phyloP scores from a whole-genome alignment of 2,888 invertebrate species.

The Augiades crinisus region DNA sequence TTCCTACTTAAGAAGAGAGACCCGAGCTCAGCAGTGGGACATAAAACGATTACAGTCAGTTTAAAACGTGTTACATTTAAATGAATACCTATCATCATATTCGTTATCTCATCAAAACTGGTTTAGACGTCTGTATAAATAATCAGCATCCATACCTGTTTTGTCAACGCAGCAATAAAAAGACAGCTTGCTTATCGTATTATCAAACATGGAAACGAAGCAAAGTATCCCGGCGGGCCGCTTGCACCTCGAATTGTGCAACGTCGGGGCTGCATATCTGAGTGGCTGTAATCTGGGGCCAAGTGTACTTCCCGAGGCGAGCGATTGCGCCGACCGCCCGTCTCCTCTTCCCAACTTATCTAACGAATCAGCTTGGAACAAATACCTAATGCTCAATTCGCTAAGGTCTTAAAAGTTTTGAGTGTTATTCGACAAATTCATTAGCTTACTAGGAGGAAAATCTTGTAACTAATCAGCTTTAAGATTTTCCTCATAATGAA shows the following conservation, averaged over 20 bases:
- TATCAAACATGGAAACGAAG: conserved; percentile 49
- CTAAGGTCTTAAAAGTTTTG: neutral
- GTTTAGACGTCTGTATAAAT: neutral
- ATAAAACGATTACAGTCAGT: no score
- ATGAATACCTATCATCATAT: neutral
- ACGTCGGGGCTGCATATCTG: conserved; percentile 50
- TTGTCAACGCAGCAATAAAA: conserved; percentile 34
- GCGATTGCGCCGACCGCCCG: conserved; percentile 35
- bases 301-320: conserved; percentile 32
- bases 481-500: no score
- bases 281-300: conserved; percentile 48
- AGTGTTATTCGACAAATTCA: no score
- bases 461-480: no score
- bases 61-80: conserved; percentile 1
- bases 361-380: conserved; percentile 48
- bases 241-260: conserved; percentile 54
- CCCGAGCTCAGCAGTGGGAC: no score
- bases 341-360: conserved; percentile 45
- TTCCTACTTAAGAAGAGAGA: no score
- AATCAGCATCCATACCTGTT: conserved; percentile 18
- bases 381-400: conserved; percentile 44
- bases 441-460: neutral
- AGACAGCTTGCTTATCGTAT: conserved; percentile 38
- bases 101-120: conserved; percentile 11
- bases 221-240: conserved; percentile 43